phyloP scores from a whole-genome alignment of 1,140 invertebrate species.

The Nilaparvata lugens region DNA sequence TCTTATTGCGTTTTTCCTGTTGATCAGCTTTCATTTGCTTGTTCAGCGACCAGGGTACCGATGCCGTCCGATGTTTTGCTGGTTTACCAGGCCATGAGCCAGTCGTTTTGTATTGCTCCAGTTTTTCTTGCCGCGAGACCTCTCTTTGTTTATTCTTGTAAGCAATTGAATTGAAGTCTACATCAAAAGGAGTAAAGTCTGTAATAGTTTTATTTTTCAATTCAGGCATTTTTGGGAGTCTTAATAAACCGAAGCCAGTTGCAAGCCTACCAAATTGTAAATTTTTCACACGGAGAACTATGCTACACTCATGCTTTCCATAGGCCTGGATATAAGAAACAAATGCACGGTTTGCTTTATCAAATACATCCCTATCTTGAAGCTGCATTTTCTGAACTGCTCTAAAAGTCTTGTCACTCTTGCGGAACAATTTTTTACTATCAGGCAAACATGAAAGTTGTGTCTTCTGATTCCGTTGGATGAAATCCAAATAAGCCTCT shows the following conservation, averaged over 20 bases:
- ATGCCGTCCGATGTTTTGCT: slow-evolving; percentile 40
- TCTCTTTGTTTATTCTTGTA: slow-evolving; percentile 80
- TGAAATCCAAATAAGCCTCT: slow-evolving; percentile 84
- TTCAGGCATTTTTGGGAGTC: slow-evolving; percentile 92
- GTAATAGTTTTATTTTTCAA: slow-evolving; percentile 57
- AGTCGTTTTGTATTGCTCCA: slow-evolving; percentile 59
- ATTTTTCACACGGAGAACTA: slow-evolving; percentile 84
- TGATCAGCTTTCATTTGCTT: slow-evolving; percentile 64
- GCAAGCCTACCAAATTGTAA: slow-evolving; percentile 79
- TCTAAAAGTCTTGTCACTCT: slow-evolving; percentile 26
- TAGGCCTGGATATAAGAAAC: slow-evolving; percentile 93
- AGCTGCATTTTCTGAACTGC: slow-evolving; percentile 51
- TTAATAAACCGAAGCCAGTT: slow-evolving; percentile 78
- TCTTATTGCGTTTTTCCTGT: slow-evolving; percentile 47
- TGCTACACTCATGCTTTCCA: slow-evolving; percentile 89
- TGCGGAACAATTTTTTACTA: slow-evolving; percentile 4
- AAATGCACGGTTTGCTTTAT: slow-evolving; percentile 85
- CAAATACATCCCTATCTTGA: slow-evolving; percentile 66
- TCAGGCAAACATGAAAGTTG: slow-evolving; percentile 18
- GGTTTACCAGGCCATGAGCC: slow-evolving; percentile 66
- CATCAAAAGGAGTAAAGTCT: slow-evolving; percentile 53
- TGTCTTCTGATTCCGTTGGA: slow-evolving; percentile 84
- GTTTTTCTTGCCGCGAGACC: slow-evolving; percentile 57
- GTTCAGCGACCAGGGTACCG: slow-evolving; percentile 68
- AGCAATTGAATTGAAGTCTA: slow-evolving; percentile 69